Evolutionary conservation across 2,888 invertebrate species (phyloP), one percentile per base, ranked within the genome.

Genomic region (Cenopis cana): DNA sequence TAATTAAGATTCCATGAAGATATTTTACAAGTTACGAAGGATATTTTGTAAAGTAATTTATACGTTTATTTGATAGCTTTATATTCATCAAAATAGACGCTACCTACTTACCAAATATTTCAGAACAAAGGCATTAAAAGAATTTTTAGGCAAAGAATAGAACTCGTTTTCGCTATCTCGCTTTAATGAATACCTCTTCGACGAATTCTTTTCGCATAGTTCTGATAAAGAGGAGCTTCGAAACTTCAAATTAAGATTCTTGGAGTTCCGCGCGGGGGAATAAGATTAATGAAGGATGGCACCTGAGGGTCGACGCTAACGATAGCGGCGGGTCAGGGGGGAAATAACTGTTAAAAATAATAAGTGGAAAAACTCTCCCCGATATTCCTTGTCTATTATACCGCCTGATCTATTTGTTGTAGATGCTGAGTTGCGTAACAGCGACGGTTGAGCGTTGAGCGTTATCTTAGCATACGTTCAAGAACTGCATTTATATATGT

Each of bases 221-320:
- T 93, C 87, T 85, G 86, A 89, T 90, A 88, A 89, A 90, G 91
- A 91, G 89, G 86, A 88, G 88, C 90, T 89, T 87, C 85, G 89
- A 90, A 91, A 93, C 90, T 93, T 93, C 90, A 93, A 93, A 93
- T 93, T 93, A 93, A 93, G 93, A 93, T 93, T 93, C 92, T 88
- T 91, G 76, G 89, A 91, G 93, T 91, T 93, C 89, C 86, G 82
- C 79, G 81, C 81, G 80, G 77, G 86, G 87, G 89, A 89, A 88
- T 86, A 90, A 93, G 93, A 93, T 93, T 91, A 93, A 93, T 93
- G 93, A 90, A 89, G 86, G 90, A 85, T 82, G 87, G 84, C 89
- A 92, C 91, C 92, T 92, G 91, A 72, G 74, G 75, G 74, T 76
- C 74, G 78, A 81, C 82, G 78, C 86, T 89, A 88, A 89, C 88